A percentile compares a stretch with the other conserved stretches of the same genome.
Evolutionary conservation across 2,888 invertebrate genomes (phyloP).

Genomic region (Buathra laborator): DNA sequence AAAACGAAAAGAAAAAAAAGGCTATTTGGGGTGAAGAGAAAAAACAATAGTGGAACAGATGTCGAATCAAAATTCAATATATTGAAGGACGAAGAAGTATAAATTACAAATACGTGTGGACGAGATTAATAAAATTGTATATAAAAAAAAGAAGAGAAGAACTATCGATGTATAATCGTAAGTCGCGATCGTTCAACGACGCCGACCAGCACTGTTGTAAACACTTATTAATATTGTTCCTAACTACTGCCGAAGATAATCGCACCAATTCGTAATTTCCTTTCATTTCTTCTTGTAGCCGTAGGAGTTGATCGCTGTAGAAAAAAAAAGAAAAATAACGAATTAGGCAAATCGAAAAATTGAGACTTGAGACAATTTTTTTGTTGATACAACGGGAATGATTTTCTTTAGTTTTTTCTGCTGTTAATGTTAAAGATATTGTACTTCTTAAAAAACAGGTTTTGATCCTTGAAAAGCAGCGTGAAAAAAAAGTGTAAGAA

Average conservation of each 20-base stretch:
- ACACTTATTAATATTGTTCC: slow-evolving; percentile 46
- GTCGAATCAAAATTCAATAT: slow-evolving; percentile 1
- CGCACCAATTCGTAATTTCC: slow-evolving; percentile 29
- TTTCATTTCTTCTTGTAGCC: slow-evolving; percentile 89
- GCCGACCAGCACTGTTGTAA: slow-evolving; percentile 9
- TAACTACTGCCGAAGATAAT: slow-evolving; percentile 42
- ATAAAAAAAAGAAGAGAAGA: slow-evolving; percentile 20
- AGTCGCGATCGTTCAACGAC: slow-evolving; percentile 56
- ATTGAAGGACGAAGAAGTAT: not conserved
- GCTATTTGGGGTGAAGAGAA: not conserved
- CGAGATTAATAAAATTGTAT: not conserved
- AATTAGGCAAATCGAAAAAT: slow-evolving; percentile 13
- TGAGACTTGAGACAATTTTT: not conserved
- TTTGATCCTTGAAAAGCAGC: not conserved
- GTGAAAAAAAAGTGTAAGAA: too few relatives aligned
- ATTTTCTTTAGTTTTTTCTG: too few relatives aligned
- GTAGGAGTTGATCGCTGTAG: slow-evolving; percentile 90
- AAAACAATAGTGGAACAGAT: not conserved
- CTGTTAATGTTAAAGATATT: not conserved
- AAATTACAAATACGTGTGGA: slow-evolving; percentile 29
- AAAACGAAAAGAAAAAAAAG: not conserved
- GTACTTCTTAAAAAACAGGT: not conserved
- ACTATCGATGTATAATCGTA: not conserved
- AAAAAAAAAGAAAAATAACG: slow-evolving; percentile 69
- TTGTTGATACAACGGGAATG: too few relatives aligned